Evolutionary conservation across 2,113 vertebrate species (phyloP).

Genomic region (Drymodes brunneopygia): DNA sequence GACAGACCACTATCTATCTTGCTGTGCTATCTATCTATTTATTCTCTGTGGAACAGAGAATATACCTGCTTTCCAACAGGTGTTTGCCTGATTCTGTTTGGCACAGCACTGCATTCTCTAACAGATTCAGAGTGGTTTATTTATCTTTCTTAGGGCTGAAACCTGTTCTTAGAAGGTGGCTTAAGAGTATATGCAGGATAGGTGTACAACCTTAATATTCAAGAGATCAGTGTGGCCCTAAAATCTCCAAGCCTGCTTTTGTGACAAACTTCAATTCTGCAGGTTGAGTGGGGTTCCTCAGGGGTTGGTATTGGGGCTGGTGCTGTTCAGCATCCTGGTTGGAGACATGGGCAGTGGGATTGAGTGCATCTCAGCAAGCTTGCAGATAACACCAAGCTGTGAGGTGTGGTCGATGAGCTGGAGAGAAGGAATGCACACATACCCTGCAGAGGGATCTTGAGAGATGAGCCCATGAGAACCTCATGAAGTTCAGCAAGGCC

Average conservation of each 20-base stretch:
- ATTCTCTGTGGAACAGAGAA: not conserved
- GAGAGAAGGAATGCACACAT: not conserved
- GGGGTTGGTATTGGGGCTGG: not conserved
- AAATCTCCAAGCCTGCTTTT: not conserved
- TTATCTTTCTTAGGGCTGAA: not conserved
- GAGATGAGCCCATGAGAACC: not conserved
- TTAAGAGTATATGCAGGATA: not conserved
- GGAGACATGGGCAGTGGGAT: not conserved
- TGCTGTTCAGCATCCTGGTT: not conserved
- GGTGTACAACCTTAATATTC: not conserved
- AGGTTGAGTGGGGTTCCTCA: not conserved
- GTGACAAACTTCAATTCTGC: not conserved
- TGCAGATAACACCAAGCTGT: not conserved
- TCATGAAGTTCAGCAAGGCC: not conserved
- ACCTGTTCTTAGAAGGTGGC: not conserved
- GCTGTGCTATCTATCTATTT: too few relatives aligned
- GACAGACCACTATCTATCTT: not conserved
- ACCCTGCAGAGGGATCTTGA: not conserved
- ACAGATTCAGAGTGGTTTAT: not conserved
- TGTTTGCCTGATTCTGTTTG: not conserved
- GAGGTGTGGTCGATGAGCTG: not conserved
- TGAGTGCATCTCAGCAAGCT: not conserved
- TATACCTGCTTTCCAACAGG: not conserved
- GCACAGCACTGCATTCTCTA: not conserved
- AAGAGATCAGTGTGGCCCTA: not conserved